These are phyloP conservation scores for Danionella dracula DNA, from an alignment of 2,797 vertebrate species.

Conservation along the genomic window DNA sequence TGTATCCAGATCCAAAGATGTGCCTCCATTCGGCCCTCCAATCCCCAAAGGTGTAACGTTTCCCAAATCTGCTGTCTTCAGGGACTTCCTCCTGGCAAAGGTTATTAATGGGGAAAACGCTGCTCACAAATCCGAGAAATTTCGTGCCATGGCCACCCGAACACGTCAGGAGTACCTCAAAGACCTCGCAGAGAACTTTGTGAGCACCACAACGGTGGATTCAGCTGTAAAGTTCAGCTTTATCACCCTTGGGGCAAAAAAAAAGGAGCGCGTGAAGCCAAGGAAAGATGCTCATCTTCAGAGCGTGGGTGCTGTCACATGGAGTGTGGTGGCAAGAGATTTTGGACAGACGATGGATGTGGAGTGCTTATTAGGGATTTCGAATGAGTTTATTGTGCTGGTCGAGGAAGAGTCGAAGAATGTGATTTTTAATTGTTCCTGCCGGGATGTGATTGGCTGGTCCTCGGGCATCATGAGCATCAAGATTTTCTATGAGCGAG, in stretches of 20 bases:
- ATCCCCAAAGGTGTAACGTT: conserved; percentile 97
- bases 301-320: conserved; percentile 87
- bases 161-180: conserved; percentile 95
- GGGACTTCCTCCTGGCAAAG: conserved; percentile 98
- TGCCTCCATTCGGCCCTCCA: conserved; percentile 91
- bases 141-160: conserved; percentile 93
- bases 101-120: conserved; percentile 98
- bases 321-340: conserved; percentile 87
- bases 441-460: conserved; percentile 96
- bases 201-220: conserved; percentile 87
- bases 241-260: conserved; percentile 93
- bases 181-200: conserved; percentile 95
- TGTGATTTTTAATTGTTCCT: conserved; percentile 96
- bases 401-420: conserved; percentile 92
- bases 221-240: conserved; percentile 94
- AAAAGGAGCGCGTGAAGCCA: conserved; percentile 88
- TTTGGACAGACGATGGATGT: conserved; percentile 86
- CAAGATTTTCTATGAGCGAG: conserved; percentile 94
- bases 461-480: conserved; percentile 89
- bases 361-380: conserved; percentile 89
- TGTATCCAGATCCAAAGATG: conserved; percentile 95
- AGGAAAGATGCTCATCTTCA: conserved; percentile 86
- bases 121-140: conserved; percentile 95
- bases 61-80: conserved; percentile 95
- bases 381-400: conserved; percentile 93